phyloP scores from a whole-genome alignment of 2,797 vertebrate genomes.

The Aphelocoma californica region DNA sequence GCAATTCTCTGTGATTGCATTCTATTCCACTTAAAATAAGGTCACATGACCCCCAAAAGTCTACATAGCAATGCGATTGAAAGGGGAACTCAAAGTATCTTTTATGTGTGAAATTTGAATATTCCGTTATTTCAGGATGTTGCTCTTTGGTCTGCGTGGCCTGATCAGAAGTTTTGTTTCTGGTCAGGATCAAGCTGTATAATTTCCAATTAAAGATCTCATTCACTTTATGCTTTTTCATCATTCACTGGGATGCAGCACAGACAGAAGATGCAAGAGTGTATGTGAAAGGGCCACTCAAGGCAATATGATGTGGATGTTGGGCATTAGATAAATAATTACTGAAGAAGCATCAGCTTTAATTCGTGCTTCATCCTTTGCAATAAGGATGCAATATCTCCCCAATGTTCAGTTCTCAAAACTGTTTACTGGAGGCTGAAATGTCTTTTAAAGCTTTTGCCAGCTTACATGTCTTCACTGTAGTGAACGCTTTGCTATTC shows the following conservation, averaged over 20 bases:
- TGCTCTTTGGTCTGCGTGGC: background rate
- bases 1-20: background rate
- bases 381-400: background rate
- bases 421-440: background rate
- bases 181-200: background rate
- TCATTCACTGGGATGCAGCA: background rate
- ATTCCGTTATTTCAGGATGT: background rate
- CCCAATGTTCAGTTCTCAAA: background rate
- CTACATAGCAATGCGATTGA: background rate
- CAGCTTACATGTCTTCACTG: background rate
- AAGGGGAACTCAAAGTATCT: background rate
- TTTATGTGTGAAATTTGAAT: slow-evolving; percentile 9
- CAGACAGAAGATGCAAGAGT: background rate
- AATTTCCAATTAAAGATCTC: background rate
- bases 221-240: background rate
- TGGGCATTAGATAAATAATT: background rate
- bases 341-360: background rate
- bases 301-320: background rate
- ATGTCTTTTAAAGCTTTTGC: background rate
- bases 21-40: background rate
- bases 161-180: background rate
- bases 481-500: background rate
- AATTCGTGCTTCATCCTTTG: background rate
- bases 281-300: background rate
- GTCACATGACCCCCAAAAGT: background rate